phyloP scores from a whole-genome alignment of 2,113 vertebrate genomes.

The Cynopterus brachyotis region DNA sequence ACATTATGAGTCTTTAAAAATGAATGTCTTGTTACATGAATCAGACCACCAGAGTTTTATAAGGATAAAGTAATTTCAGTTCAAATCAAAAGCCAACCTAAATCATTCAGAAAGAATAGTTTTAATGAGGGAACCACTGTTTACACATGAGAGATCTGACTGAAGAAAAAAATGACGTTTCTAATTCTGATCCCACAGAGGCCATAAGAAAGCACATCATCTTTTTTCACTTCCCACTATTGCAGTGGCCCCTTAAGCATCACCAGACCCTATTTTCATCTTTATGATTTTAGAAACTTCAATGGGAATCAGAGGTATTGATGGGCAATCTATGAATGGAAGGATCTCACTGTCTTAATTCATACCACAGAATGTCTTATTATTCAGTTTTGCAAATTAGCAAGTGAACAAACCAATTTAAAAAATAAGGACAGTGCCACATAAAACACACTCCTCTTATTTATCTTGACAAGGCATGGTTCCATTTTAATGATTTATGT shows the following conservation, averaged over 20 bases:
- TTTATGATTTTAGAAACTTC: conserved; percentile 7
- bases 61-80: background rate
- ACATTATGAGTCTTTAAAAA: conserved; percentile 11
- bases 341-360: conserved; percentile 40
- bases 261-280: background rate
- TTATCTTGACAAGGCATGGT: conserved; percentile 70
- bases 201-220: background rate
- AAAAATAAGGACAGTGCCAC: conserved; percentile 68
- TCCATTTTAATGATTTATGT: conserved; percentile 74
- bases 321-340: conserved; percentile 66
- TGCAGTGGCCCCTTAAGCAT: background rate
- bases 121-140: background rate
- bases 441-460: conserved; percentile 63
- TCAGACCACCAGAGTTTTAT: background rate
- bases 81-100: background rate
- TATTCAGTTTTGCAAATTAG: conserved; percentile 67
- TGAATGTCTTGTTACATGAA: background rate
- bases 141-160: background rate
- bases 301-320: background rate
- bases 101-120: background rate
- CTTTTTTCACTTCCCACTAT: background rate
- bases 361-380: conserved; percentile 38
- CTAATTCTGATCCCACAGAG: background rate
- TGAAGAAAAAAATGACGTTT: background rate
- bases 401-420: conserved; percentile 65